Base-by-base conservation (phyloP, 1,140 invertebrate genomes). In the Ceratosolen solmsi region DNA sequence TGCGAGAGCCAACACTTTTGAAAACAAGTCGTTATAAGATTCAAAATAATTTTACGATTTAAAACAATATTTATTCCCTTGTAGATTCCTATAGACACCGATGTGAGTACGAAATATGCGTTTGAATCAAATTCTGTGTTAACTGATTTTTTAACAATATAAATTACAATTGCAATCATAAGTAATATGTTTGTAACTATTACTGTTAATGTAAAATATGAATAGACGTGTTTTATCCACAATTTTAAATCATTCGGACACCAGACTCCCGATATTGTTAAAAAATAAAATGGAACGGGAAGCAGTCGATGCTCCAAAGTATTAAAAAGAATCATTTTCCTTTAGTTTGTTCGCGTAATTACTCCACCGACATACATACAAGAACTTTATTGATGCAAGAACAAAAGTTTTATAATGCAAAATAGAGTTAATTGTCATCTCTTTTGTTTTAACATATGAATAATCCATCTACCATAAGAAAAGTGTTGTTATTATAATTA, bases 241-340 rank as follows among this genome's bases (percentile, higher is more conserved):
- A 20, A 33, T 51, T 70, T 17, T 13, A 36, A 8, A 15, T 25
- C 1, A 17, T 33, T n/a, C 25, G 76, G 76, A n/a, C 76, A 78
- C 77, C 77, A 79, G 25, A 56, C 8, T 0, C 77, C 77, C 17
- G 27, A 79, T 38, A 79, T n/a, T 38, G 65, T 54, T 27, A 79
- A 71, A 22, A 49, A 20, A 15, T 70, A 30, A 71, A 79, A 79
- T 56, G 77, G 77, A 38, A 79, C 15, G 0, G 63, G 77, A 56
- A 79, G 68, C 27, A 71, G 25, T 79, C 54, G 60, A 15, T 70
- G 27, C n/a, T 78, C 76, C 3, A 70, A 78, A 68, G 20, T 54
- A 22, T 46, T 49, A 1, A 1, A 3, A 17, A 36, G 33, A 38
- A 70, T 3, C 63, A 78, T 78, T n/a, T n/a, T n/a, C n/a, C n/a